These are phyloP conservation scores for Synanthedon vespiformis DNA, from an alignment of 2,888 invertebrate species.

Conservation along the genomic window DNA sequence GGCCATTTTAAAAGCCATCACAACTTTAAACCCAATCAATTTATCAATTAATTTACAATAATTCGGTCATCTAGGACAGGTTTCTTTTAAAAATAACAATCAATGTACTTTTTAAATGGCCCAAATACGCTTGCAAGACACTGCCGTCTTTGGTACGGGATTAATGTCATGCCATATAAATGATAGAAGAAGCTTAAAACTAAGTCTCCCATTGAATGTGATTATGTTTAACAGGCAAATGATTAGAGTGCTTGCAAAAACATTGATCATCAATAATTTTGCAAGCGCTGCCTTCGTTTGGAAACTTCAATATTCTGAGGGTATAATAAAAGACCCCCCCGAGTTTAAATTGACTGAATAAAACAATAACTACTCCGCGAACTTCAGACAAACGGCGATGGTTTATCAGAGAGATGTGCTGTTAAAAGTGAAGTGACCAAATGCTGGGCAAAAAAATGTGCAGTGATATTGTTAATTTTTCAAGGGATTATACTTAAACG, in stretches of 20 bases:
- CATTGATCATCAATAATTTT: constrained; percentile 52
- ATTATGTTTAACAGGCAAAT: constrained; percentile 60
- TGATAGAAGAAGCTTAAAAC: constrained; percentile 61
- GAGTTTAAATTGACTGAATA: too few relatives aligned
- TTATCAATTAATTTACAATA: too few relatives aligned
- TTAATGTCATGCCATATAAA: constrained; percentile 63
- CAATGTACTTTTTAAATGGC: constrained; percentile 3
- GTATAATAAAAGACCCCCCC: constrained; percentile 18
- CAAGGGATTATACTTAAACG: constrained; percentile 62
- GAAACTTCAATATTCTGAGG: constrained; percentile 30
- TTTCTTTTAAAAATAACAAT: constrained; percentile 1
- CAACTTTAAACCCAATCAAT: too few relatives aligned
- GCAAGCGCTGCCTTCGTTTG: constrained; percentile 52
- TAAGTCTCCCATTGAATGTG: constrained; percentile 62
- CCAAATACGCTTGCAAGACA: constrained; percentile 1
- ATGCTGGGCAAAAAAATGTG: constrained; percentile 44
- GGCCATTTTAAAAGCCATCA: neutral
- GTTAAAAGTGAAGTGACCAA: constrained; percentile 37
- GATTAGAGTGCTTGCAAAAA: constrained; percentile 59
- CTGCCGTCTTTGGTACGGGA: constrained; percentile 34
- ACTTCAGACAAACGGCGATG: constrained; percentile 9
- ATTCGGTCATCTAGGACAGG: too few relatives aligned
- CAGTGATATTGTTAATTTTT: constrained; percentile 55
- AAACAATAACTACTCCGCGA: too few relatives aligned
- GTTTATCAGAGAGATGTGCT: constrained; percentile 19